Evolutionary conservation across 1,140 invertebrate genomes (phyloP).

Genomic region (Nephotettix cincticeps): DNA sequence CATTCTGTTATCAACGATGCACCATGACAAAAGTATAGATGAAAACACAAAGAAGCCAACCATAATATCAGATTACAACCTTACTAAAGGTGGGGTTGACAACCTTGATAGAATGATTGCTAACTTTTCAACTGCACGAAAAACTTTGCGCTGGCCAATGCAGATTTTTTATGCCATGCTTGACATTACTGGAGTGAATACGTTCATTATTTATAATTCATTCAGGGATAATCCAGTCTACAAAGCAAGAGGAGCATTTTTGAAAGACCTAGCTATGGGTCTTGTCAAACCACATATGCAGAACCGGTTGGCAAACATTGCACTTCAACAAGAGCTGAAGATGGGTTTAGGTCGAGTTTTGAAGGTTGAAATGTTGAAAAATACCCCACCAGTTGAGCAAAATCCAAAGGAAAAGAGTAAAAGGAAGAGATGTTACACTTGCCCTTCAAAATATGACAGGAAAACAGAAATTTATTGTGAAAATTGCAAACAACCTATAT

Average conservation of each 20-base stretch:
- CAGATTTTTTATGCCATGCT: constrained; percentile 44
- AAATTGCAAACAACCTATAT: constrained; percentile 16
- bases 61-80: constrained; percentile 46
- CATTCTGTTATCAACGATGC: constrained; percentile 34
- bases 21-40: constrained; percentile 31
- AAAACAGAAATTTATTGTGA: constrained; percentile 18
- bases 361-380: constrained; percentile 2
- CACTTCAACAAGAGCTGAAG: constrained; percentile 25
- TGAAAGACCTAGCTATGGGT: constrained; percentile 27
- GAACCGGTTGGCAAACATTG: constrained; percentile 12
- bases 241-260: constrained; percentile 24
- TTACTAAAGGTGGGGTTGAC: constrained; percentile 49
- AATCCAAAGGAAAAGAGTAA: constrained; percentile 14
- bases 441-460: constrained; percentile 13
- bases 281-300: constrained; percentile 34
- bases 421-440: constrained; percentile 25
- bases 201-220: constrained; percentile 36
- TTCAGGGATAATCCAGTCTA: constrained; percentile 25
- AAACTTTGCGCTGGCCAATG: constrained; percentile 48
- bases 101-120: constrained; percentile 45
- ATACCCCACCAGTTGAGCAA: neutral
- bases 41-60: constrained; percentile 42
- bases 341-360: constrained; percentile 20
- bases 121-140: constrained; percentile 43
- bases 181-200: constrained; percentile 44